Evolutionary conservation across 2,113 vertebrate species (phyloP).

Genomic region (Cinclus cinclus): DNA sequence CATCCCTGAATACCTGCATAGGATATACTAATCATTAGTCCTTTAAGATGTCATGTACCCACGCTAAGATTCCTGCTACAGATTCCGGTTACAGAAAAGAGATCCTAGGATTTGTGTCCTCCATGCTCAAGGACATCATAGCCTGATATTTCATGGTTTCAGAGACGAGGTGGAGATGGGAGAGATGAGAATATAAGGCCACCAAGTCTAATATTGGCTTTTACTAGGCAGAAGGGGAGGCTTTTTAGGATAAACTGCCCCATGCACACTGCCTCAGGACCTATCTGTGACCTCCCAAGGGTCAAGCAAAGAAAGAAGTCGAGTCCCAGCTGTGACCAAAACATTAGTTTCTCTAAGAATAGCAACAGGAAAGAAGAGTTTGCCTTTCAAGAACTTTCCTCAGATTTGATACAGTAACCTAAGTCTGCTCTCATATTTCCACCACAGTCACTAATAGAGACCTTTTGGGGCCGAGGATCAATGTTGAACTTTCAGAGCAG

Average conservation of each 20-base stretch:
- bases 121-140: background rate
- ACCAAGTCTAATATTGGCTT: background rate
- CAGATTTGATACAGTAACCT: background rate
- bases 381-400: background rate
- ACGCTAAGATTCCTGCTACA: background rate
- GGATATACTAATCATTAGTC: background rate
- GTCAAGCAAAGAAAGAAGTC: background rate
- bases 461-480: background rate
- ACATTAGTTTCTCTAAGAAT: background rate
- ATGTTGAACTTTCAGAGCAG: background rate
- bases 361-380: background rate
- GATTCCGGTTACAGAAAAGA: background rate
- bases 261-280: background rate
- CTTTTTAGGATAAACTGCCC: background rate
- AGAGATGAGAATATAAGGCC: background rate
- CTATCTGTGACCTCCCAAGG: background rate
- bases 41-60: background rate
- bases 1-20: background rate
- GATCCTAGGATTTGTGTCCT: background rate
- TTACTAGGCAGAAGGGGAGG: background rate
- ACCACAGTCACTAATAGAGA: background rate
- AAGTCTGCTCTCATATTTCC: background rate
- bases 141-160: background rate
- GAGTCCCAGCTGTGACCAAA: background rate
- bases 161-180: background rate